Percentiles rank a stretch among this genome's conserved stretches.
These are phyloP conservation scores for Polypterus senegalus DNA, from an alignment of 2,113 vertebrate species.

Conservation along the genomic window DNA sequence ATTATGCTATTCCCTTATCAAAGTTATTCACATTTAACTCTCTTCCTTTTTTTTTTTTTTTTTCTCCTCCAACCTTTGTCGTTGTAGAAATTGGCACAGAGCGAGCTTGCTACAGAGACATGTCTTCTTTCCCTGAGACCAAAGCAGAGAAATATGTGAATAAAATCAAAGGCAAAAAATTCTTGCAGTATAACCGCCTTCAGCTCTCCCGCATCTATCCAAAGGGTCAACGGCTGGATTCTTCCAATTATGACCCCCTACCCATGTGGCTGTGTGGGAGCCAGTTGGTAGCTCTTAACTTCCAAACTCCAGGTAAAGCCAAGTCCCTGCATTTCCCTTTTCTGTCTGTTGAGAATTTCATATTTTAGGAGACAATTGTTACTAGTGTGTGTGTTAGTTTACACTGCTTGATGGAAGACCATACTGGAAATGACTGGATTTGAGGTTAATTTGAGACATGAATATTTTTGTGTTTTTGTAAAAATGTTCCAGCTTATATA, in stretches of 20 bases:
- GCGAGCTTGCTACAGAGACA: constrained; percentile 87
- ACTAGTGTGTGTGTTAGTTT: too few relatives aligned
- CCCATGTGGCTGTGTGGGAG: constrained; percentile 98
- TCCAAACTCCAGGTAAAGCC: constrained; percentile 83
- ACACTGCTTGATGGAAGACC: too few relatives aligned
- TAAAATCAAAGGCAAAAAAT: constrained; percentile 90
- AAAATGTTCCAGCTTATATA: too few relatives aligned
- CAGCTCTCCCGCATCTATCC: constrained; percentile 96
- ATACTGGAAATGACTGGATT: too few relatives aligned
- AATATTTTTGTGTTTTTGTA: too few relatives aligned
- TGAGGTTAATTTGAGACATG: too few relatives aligned
- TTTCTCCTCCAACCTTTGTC: not conserved
- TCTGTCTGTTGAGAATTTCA: too few relatives aligned
- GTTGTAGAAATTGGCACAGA: constrained; percentile 83
- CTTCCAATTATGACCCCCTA: constrained; percentile 93
- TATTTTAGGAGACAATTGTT: too few relatives aligned
- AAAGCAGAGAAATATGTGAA: constrained; percentile 95
- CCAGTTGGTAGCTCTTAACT: constrained; percentile 94
- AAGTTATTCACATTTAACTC: too few relatives aligned
- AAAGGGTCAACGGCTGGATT: constrained; percentile 90
- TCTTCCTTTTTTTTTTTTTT: not conserved
- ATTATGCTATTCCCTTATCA: too few relatives aligned
- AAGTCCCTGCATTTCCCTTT: not conserved
- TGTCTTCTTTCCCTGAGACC: constrained; percentile 97
- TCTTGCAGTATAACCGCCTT: constrained; percentile 93